Evolutionary conservation across 2,113 vertebrate species (phyloP), one percentile per base, ranked within the genome.

Genomic region (Euleptes europaea): DNA sequence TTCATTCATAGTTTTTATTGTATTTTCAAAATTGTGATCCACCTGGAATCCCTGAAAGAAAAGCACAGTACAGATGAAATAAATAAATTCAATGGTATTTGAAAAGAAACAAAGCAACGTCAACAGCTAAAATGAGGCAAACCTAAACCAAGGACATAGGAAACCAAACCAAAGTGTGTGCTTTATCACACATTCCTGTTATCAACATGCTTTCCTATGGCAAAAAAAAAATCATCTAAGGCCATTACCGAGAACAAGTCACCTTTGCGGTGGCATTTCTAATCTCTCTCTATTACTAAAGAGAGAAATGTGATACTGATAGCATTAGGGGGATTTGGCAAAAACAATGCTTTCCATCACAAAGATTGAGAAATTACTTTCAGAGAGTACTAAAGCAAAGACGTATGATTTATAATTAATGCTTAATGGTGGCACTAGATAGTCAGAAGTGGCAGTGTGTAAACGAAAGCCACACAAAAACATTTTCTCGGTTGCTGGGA

Each of bases 351-450:
- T 80, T n/a, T 76, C 44, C 11, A 74, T 57, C 60, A 86, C 14
- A 5, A 0, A 88, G 84, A 14, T 83, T 35, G 42, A 51, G 47
- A 90, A 88, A 89, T 35, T 2, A 75, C 35, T 82, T 92, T 38
- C 38, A 38, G 21, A 49, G 1, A 8, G 17, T 44, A 80, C 72
- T 33, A 88, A 81, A 79, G 44, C 51, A 66, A 57, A 66, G 8
- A 86, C 69, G 23, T 1, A 10, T 65, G 42, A 72, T 31, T 76
- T 87, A 21, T 38, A 86, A 89, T 84, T 86, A 84, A 71, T 35
- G 57, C 54, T 80, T 86, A 79, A 63, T 26, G 38, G 7, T 51
- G 14, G 66, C 88, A 77, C 67, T 63, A 65, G 28, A 12, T 69
- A 78, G 88, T 66, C 0, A 0, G 40, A 63, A 63, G n/a, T 28